Evolutionary conservation across 1,140 invertebrate species (phyloP).

Genomic region (Notospermus geniculatus): DNA sequence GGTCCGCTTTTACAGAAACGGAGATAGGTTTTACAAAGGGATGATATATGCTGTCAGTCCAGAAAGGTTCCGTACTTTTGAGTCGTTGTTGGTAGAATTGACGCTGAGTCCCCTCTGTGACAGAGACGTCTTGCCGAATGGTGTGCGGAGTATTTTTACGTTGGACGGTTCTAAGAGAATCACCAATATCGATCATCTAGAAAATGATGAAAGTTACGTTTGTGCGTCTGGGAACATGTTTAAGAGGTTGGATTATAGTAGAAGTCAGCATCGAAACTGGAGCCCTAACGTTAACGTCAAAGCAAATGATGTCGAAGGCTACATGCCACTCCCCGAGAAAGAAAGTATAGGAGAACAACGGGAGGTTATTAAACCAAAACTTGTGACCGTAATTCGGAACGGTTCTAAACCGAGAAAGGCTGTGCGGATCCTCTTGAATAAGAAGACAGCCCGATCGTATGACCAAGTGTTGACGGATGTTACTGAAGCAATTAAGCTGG

Average conservation of each 20-base stretch:
- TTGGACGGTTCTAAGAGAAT: slow-evolving; percentile 71
- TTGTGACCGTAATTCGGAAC: slow-evolving; percentile 89
- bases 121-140: slow-evolving; percentile 69
- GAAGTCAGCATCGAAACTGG: slow-evolving; percentile 38
- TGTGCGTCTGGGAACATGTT: slow-evolving; percentile 87
- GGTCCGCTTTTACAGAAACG: slow-evolving; percentile 91
- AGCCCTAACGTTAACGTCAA: slow-evolving; percentile 29
- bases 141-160: slow-evolving; percentile 83
- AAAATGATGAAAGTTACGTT: slow-evolving; percentile 88
- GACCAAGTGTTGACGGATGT: slow-evolving; percentile 91
- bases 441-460: slow-evolving; percentile 89
- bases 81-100: slow-evolving; percentile 84
- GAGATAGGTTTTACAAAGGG: slow-evolving; percentile 89
- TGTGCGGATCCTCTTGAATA: slow-evolving; percentile 85
- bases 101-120: slow-evolving; percentile 61
- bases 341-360: slow-evolving; percentile 28
- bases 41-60: slow-evolving; percentile 86
- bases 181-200: slow-evolving; percentile 73
- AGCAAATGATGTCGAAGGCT: slow-evolving; percentile 10
- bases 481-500: slow-evolving; percentile 86
- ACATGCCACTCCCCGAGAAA: slow-evolving; percentile 7
- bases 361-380: slow-evolving; percentile 74
- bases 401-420: slow-evolving; percentile 90
- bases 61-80: slow-evolving; percentile 81
- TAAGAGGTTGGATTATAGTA: slow-evolving; percentile 81